These are phyloP conservation scores for Camelus bactrianus DNA, from an alignment of 2,113 vertebrate species.

Conservation along the genomic window DNA sequence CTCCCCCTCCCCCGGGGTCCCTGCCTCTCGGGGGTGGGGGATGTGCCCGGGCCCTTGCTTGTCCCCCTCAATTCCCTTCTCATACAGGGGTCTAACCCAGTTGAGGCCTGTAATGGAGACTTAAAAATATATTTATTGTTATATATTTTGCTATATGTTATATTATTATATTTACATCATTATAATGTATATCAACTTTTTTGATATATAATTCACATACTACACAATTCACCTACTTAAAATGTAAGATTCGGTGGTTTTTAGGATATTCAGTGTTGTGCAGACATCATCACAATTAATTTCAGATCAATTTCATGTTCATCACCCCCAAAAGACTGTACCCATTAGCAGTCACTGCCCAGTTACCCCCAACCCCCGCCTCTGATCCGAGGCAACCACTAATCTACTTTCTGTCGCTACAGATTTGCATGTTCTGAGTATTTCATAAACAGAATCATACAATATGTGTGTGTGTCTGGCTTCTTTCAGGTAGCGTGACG, in stretches of 20 bases:
- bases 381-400: neutral
- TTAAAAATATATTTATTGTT: neutral
- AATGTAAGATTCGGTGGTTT: neutral
- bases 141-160: neutral
- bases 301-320: neutral
- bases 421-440: neutral
- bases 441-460: neutral
- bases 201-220: neutral
- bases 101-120: neutral
- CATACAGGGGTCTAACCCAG: neutral
- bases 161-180: neutral
- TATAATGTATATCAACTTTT: neutral
- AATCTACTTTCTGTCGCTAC: neutral
- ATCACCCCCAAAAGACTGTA: neutral
- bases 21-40: neutral
- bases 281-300: neutral
- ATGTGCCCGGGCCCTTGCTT: accelerated
- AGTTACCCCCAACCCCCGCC: too few relatives aligned
- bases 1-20: too few relatives aligned
- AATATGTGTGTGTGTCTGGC: too few relatives aligned
- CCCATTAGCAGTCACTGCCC: neutral
- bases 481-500: neutral
- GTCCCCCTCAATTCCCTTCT: neutral
- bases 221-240: neutral
- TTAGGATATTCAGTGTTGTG: neutral